Base-by-base conservation (phyloP, 2,888 invertebrate genomes). In the Phania funesta region DNA sequence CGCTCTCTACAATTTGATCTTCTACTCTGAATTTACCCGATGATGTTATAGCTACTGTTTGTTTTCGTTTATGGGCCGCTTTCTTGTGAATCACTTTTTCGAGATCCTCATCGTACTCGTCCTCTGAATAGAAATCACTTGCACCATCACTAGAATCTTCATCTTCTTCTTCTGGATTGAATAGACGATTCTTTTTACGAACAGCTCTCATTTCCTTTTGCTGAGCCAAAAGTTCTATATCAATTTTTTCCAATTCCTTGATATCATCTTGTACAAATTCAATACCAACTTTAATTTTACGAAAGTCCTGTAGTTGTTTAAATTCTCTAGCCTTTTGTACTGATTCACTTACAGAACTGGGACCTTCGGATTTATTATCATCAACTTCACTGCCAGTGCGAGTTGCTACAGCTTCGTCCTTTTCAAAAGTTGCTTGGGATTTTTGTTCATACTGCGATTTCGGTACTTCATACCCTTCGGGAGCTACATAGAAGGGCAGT, bases 401-500 rank as follows among this genome's bases (percentile, higher is more conserved):
- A 22, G 1, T 32, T 20, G 29, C 2, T 18, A 18, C 16, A 11
- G 48, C 22, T 38, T 58, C 60, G 0, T 46, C 18, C 56, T 80
- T 50, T 87, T 88, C 70, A 88, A 88, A 85, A n/a, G 52, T 22
- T 50, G 50, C 64, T 46, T 75, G 71, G 1, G 44, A 62, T 16
- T 64, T 70, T 50, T 84, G 56, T 24, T 86, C 84, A 13, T 88
- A 88, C 83, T 92, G 92, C n/a, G 92, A 90, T 84, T 94, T 90
- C 2, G 96, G 95, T 60, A 93, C 91, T 90, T 95, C 96, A 91
- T 94, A 96, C 1, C 95, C 96, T 85, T 96, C 95, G 16, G 99
- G 99, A 54, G 94, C 93, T 4, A 97, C 95, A 92, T 97, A 99
- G 91, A 96, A 99, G 0, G 99, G 99, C 68, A 99, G 92, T 91